phyloP scores from a whole-genome alignment of 2,888 invertebrate genomes.

The Eugnorisma glareosa region DNA sequence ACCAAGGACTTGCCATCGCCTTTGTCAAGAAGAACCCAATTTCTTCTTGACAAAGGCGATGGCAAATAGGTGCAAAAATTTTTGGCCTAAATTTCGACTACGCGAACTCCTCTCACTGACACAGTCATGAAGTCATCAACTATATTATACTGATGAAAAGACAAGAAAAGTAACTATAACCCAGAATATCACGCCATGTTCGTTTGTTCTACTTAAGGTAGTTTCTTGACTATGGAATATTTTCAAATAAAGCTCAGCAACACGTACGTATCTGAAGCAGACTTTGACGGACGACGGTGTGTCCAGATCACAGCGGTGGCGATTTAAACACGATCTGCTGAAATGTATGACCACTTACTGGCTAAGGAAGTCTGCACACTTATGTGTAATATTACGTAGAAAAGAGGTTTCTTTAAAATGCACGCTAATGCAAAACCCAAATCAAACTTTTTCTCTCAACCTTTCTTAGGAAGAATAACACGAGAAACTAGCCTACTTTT shows the following conservation, averaged over 20 bases:
- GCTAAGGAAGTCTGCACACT: conserved; percentile 56
- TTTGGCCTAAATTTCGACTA: background rate
- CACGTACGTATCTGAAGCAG: conserved; percentile 58
- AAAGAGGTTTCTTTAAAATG: background rate
- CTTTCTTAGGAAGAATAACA: background rate
- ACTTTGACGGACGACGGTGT: conserved; percentile 58
- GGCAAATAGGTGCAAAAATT: background rate
- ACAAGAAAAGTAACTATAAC: background rate
- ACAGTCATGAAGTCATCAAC: background rate
- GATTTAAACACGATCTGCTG: conserved; percentile 65
- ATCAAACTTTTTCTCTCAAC: background rate
- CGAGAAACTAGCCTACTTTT: background rate
- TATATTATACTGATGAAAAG: background rate
- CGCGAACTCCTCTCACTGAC: background rate
- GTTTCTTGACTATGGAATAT: background rate
- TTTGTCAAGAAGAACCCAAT: too few relatives aligned
- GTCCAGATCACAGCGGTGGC: conserved; percentile 63
- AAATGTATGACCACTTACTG: conserved; percentile 63
- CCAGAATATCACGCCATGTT: background rate
- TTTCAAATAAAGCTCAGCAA: conserved; percentile 27
- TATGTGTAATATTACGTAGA: too few relatives aligned
- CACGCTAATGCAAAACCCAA: background rate
- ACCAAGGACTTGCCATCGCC: too few relatives aligned
- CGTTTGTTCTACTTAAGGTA: background rate
- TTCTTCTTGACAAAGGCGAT: background rate